Evolutionary conservation across 2,113 vertebrate genomes (phyloP).

Genomic region (Notechis scutatus): DNA sequence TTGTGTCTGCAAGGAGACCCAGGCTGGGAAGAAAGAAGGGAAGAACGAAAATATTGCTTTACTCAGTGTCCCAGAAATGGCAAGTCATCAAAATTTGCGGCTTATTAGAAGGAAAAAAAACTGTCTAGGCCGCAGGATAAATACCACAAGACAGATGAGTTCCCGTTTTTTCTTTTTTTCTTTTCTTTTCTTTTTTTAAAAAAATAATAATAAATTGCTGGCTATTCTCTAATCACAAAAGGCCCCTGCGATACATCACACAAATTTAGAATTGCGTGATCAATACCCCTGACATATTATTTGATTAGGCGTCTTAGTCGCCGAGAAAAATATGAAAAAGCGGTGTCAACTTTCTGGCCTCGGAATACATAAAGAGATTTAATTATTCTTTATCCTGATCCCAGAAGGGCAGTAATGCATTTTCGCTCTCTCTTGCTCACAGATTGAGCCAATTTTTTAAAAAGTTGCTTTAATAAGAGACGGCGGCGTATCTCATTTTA

Average conservation of each 20-base stretch:
- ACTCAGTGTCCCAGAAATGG: constrained; percentile 56
- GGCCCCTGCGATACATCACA: constrained; percentile 60
- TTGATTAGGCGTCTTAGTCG: constrained; percentile 78
- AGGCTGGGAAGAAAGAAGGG: neutral
- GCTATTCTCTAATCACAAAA: constrained; percentile 67
- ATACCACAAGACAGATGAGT: constrained; percentile 54
- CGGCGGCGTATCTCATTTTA: constrained; percentile 84
- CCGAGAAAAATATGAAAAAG: constrained; percentile 81
- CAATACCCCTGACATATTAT: constrained; percentile 77
- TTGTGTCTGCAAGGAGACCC: constrained; percentile 32
- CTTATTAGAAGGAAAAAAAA: constrained; percentile 53
- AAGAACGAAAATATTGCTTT: constrained; percentile 57
- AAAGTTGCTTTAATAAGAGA: constrained; percentile 84
- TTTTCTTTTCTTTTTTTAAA: neutral
- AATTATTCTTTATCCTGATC: constrained; percentile 77
- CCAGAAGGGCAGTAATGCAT: constrained; percentile 80
- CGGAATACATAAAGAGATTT: constrained; percentile 83
- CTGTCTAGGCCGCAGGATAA: constrained; percentile 46
- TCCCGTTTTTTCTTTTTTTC: constrained; percentile 53
- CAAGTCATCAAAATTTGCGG: constrained; percentile 65
- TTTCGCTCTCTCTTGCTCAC: neutral
- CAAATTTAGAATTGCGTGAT: constrained; percentile 72
- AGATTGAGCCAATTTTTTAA: constrained; percentile 40
- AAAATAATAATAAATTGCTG: constrained; percentile 54
- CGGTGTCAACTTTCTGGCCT: constrained; percentile 84